Percentiles rank a stretch among this genome's conserved stretches.
Evolutionary conservation across 2,113 vertebrate genomes (phyloP).

Genomic region (Rhabdornis inornatus): DNA sequence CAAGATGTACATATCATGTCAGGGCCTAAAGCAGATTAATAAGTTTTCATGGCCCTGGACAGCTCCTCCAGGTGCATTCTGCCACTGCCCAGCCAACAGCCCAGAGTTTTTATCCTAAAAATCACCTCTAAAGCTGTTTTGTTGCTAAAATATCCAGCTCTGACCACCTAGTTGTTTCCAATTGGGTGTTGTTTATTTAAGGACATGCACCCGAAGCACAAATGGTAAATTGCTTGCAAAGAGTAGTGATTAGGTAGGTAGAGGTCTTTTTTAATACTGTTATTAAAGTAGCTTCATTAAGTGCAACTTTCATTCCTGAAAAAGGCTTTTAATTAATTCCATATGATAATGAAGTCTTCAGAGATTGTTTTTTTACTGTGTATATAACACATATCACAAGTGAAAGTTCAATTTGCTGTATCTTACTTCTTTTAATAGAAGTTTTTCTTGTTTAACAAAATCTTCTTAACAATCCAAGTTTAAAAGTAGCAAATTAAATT

Average conservation of each 20-base stretch:
- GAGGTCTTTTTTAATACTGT: neutral
- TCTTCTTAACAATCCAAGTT: neutral
- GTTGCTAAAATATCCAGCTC: neutral
- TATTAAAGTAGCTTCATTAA: neutral
- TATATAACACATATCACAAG: neutral
- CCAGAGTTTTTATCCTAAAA: neutral
- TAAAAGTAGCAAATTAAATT: neutral
- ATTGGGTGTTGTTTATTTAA: neutral
- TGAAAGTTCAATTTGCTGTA: neutral
- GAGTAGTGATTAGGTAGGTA: neutral
- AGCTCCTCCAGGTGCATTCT: neutral
- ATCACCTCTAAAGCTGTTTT: neutral
- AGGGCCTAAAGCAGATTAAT: neutral
- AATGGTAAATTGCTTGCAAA: neutral
- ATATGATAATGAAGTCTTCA: neutral
- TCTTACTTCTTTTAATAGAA: neutral
- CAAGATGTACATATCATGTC: fast-evolving
- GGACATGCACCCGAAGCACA: neutral
- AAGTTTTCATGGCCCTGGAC: neutral
- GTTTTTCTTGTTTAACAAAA: neutral
- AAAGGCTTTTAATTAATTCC: neutral
- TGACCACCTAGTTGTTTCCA: neutral
- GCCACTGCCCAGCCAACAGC: neutral
- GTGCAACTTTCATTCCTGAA: neutral
- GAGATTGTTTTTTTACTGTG: neutral